Evolutionary conservation across 2,888 invertebrate genomes (phyloP).

Genomic region (Chironomus riparius): DNA sequence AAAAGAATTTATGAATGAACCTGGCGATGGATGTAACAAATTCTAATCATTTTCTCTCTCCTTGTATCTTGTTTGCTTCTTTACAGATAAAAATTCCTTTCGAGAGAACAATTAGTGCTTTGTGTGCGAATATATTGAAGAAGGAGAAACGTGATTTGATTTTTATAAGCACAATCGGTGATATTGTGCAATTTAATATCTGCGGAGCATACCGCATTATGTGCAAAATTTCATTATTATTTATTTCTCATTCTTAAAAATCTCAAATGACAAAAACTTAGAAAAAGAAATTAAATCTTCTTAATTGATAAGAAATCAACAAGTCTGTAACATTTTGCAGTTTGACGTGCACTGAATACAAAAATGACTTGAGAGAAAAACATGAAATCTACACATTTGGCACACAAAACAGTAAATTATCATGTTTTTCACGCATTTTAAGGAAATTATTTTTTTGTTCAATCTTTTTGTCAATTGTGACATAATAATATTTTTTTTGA

Average conservation of each 20-base stretch:
- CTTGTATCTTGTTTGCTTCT: background rate
- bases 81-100: background rate
- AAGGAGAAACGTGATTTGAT: constrained; percentile 2
- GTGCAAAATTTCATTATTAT: background rate
- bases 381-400: background rate
- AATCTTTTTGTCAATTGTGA: background rate
- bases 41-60: constrained; percentile 17
- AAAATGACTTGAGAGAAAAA: background rate
- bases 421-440: constrained; percentile 27
- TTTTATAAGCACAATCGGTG: background rate
- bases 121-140: background rate
- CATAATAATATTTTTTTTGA: constrained; percentile 9
- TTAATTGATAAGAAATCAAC: constrained; percentile 2
- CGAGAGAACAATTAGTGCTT: background rate
- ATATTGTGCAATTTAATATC: background rate
- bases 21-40: background rate
- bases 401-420: constrained; percentile 11
- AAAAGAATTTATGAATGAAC: constrained; percentile 25
- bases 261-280: no score
- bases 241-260: no score
- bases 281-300: background rate
- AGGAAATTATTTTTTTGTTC: background rate
- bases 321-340: background rate
- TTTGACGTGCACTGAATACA: background rate
- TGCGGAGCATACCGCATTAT: no score